phyloP scores from a whole-genome alignment of 2,797 vertebrate genomes.

The Rhynchotus rufescens region DNA sequence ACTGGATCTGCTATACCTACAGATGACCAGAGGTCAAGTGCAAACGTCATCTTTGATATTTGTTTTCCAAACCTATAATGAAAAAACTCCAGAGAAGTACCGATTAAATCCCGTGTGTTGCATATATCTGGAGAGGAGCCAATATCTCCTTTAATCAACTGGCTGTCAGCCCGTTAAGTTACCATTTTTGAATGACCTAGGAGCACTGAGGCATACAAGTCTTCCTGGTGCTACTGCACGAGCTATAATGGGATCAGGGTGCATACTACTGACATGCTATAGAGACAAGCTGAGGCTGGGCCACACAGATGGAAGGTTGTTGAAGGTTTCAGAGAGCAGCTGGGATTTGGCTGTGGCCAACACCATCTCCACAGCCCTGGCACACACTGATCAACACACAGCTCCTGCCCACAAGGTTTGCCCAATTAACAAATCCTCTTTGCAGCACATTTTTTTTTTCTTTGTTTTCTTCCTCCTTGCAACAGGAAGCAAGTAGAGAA shows the following conservation, averaged over 20 bases:
- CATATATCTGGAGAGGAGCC: conserved; percentile 19
- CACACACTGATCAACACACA: not conserved
- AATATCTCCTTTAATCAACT: not conserved
- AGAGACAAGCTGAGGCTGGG: not conserved
- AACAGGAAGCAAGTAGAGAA: not conserved
- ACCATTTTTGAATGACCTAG: not conserved
- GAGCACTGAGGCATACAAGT: conserved; percentile 35
- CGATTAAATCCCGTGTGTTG: not conserved
- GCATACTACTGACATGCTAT: not conserved
- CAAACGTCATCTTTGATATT: not conserved
- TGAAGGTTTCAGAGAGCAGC: not conserved
- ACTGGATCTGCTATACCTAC: not conserved
- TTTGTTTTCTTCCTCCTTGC: too few relatives aligned
- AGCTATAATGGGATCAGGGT: not conserved
- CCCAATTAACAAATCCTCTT: not conserved
- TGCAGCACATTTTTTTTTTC: not conserved
- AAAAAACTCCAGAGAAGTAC: not conserved
- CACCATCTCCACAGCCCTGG: not conserved
- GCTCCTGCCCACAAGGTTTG: not conserved
- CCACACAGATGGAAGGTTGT: not conserved
- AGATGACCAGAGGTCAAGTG: not conserved
- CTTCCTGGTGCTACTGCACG: conserved; percentile 24
- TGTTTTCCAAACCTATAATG: not conserved
- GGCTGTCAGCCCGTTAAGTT: not conserved
- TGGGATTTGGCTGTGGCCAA: not conserved